Conservation (phyloP, 2,113 vertebrate species). For the Sinocyclocheilus grahami region DNA sequence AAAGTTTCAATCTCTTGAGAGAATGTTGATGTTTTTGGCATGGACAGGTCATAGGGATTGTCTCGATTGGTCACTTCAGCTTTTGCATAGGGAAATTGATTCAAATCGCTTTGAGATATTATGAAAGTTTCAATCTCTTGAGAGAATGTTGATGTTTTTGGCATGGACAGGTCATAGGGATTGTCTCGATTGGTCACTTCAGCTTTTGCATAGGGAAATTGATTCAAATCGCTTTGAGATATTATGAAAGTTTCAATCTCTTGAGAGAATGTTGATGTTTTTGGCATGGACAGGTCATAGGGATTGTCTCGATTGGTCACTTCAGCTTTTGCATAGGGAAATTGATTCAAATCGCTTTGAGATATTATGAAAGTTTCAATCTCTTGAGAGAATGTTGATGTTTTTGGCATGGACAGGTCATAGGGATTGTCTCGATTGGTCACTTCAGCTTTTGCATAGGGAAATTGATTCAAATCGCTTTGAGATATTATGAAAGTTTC, state of each 20-base stretch:
- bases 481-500: too few species aligned
- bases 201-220: conserved; percentile 54
- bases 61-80: not conserved
- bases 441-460: conserved; percentile 43
- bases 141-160: conserved; percentile 8
- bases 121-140: not conserved
- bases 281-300: conserved; percentile 17
- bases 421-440: not conserved
- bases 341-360: conserved; percentile 53
- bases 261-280: conserved; percentile 10
- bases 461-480: conserved; percentile 55
- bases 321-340: conserved; percentile 50
- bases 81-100: conserved; percentile 57
- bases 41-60: conserved; percentile 25
- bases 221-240: conserved; percentile 52
- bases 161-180: conserved; percentile 21
- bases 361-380: not conserved
- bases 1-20: not conserved
- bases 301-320: not conserved
- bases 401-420: conserved; percentile 38
- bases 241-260: not conserved
- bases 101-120: conserved; percentile 43
- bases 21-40: conserved; percentile 8
- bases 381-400: not conserved
- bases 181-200: not conserved